Evolutionary conservation across 2,888 invertebrate species (phyloP).

Genomic region (Heliconius sara): DNA sequence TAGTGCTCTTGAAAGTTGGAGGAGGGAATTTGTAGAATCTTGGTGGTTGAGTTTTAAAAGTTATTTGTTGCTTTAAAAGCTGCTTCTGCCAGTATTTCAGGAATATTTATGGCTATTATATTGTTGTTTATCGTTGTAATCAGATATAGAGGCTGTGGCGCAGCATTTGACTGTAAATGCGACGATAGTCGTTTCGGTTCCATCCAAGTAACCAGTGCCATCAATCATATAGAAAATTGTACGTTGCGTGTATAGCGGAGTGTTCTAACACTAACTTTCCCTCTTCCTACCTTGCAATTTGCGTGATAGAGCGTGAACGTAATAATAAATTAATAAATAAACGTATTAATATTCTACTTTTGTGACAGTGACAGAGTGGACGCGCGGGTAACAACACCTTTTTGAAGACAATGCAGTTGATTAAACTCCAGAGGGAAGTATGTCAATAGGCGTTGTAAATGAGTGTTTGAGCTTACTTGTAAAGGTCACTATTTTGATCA

Average conservation of each 20-base stretch:
- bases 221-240: too few species aligned
- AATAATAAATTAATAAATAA: background rate
- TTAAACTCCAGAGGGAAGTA: background rate
- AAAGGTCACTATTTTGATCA: background rate
- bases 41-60: slow-evolving; percentile 36
- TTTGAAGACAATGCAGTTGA: slow-evolving; percentile 10
- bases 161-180: too few species aligned
- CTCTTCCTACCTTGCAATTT: too few species aligned
- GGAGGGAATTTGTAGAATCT: slow-evolving; percentile 38
- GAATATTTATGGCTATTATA: background rate
- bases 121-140: background rate
- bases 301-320: background rate
- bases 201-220: too few species aligned
- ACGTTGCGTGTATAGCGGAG: too few species aligned
- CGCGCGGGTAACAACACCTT: background rate
- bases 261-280: too few species aligned
- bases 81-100: background rate
- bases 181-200: too few species aligned
- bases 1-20: slow-evolving; percentile 37
- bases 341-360: background rate
- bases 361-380: background rate
- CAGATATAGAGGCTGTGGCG: too few species aligned
- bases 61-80: slow-evolving; percentile 16
- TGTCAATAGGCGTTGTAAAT: background rate
- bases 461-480: background rate